Evolutionary conservation across 2,888 invertebrate species (phyloP).

Genomic region (Caenorhabditis virilis): DNA sequence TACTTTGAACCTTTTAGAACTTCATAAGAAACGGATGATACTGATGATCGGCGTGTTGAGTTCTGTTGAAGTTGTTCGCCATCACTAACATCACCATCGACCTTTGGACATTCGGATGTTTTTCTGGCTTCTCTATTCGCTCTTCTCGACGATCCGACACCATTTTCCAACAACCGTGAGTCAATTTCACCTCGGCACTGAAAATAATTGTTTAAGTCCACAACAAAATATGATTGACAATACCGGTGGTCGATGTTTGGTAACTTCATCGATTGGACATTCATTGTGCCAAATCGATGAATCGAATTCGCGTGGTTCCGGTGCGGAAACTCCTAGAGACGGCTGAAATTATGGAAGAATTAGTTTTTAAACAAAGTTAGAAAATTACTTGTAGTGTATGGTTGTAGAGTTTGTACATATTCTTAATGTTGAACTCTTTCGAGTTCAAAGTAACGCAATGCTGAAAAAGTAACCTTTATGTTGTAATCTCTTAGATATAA

Average conservation of each 20-base stretch:
- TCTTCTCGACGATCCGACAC: background rate
- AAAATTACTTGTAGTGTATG: conserved; percentile 8
- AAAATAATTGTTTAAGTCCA: too few relatives aligned
- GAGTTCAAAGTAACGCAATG: conserved; percentile 19
- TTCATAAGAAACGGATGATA: too few relatives aligned
- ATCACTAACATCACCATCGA: conserved; percentile 6
- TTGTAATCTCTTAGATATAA: background rate
- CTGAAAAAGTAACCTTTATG: background rate
- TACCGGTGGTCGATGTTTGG: too few relatives aligned
- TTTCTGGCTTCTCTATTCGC: too few relatives aligned
- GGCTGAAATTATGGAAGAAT: conserved; percentile 7
- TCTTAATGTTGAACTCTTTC: conserved; percentile 27
- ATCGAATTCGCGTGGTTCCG: conserved; percentile 14
- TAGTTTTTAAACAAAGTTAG: background rate
- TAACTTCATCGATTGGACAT: background rate
- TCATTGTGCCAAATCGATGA: conserved; percentile 11
- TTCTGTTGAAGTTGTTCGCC: background rate
- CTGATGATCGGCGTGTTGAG: too few relatives aligned
- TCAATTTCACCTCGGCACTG: conserved; percentile 1
- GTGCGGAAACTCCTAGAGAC: conserved; percentile 6
- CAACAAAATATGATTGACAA: too few relatives aligned
- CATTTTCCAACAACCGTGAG: too few relatives aligned
- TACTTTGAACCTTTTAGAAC: too few relatives aligned
- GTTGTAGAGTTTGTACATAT: conserved; percentile 11
- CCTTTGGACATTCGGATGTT: too few relatives aligned